Evolutionary conservation across 2,113 vertebrate genomes (phyloP).

Genomic region (Microtus richardsoni): DNA sequence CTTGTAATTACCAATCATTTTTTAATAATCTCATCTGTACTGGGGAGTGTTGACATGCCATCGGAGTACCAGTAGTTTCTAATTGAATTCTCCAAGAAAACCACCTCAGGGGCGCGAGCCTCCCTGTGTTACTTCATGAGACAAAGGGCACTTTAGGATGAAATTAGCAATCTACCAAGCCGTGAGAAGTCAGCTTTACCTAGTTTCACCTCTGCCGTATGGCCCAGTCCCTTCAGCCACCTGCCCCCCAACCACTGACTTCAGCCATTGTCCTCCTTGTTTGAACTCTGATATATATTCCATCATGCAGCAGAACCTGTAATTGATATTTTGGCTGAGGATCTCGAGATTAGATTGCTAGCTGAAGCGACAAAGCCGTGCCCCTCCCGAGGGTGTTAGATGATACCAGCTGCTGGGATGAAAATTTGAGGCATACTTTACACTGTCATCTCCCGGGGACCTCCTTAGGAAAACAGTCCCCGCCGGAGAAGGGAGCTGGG

Average conservation of each 20-base stretch:
- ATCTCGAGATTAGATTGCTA: constrained; percentile 71
- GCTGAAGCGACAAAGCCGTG: constrained; percentile 54
- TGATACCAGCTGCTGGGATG: constrained; percentile 62
- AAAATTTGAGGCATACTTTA: constrained; percentile 78
- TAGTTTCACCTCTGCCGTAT: not conserved
- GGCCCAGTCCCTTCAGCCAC: not conserved
- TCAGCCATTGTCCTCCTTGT: constrained; percentile 9
- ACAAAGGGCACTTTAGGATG: not conserved
- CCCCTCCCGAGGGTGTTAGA: constrained; percentile 64
- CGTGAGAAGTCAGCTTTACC: not conserved
- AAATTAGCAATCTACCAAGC: not conserved
- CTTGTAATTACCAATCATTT: not conserved
- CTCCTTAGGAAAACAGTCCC: constrained; percentile 1
- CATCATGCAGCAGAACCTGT: constrained; percentile 68
- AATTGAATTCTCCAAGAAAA: not conserved
- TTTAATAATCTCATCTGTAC: not conserved
- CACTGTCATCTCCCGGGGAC: constrained; percentile 56
- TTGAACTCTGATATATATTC: constrained; percentile 53
- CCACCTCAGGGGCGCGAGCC: not conserved
- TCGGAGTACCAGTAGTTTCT: not conserved
- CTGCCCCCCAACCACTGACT: not conserved
- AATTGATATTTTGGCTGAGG: constrained; percentile 79
- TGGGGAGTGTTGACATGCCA: not conserved
- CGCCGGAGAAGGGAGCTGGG: not conserved
- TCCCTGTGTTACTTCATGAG: not conserved